Conservation (phyloP, 1,140 invertebrate genomes). For the Bombus superbus region DNA sequence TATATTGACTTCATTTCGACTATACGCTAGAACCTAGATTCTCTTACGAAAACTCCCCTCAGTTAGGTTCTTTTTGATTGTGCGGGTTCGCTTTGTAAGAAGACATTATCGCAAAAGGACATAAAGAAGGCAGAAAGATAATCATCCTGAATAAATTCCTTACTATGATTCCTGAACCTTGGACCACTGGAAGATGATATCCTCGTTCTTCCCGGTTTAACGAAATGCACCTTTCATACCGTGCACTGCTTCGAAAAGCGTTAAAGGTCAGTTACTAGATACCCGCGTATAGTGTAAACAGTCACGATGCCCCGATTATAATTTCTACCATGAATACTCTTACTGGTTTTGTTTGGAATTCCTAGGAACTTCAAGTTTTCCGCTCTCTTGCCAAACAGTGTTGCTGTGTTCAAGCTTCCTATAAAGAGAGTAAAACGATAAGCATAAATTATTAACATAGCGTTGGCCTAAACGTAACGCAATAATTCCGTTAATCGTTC, state of each 20-base stretch:
- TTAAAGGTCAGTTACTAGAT: constrained; percentile 61
- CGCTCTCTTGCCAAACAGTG: constrained; percentile 63
- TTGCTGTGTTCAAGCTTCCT: constrained; percentile 64
- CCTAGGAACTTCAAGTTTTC: constrained; percentile 77
- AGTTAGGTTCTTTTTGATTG: constrained; percentile 46
- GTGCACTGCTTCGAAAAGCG: neutral
- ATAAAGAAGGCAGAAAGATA: constrained; percentile 33
- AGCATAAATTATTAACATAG: neutral
- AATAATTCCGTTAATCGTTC: constrained; percentile 3
- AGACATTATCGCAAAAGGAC: constrained; percentile 32
- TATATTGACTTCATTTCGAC: constrained; percentile 75
- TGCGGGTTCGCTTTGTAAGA: constrained; percentile 41
- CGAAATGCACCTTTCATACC: neutral
- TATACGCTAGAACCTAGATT: constrained; percentile 74
- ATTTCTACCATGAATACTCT: constrained; percentile 64
- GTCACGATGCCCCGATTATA: constrained; percentile 68
- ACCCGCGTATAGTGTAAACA: constrained; percentile 76
- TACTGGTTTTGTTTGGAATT: constrained; percentile 72
- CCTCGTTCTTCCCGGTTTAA: neutral
- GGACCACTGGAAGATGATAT: constrained; percentile 6
- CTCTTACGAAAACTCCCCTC: neutral
- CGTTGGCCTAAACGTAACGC: neutral
- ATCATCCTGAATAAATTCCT: neutral
- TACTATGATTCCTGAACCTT: constrained; percentile 12
- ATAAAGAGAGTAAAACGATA: neutral